These are phyloP conservation scores for Callionymus lyra DNA, from an alignment of 2,113 vertebrate genomes.

Conservation along the genomic window DNA sequence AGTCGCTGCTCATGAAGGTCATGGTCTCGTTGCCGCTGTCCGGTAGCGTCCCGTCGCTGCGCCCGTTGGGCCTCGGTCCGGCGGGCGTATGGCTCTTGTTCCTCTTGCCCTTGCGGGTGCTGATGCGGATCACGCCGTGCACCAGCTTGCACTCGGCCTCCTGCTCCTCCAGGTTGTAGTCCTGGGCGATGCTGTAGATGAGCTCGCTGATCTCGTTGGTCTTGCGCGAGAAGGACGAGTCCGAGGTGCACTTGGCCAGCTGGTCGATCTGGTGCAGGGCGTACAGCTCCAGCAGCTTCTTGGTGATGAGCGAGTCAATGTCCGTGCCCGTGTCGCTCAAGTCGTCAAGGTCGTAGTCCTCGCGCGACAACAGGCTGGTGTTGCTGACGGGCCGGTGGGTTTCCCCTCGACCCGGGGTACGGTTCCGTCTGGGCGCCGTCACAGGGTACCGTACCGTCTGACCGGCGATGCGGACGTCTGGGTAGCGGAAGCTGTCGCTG, in stretches of 20 bases:
- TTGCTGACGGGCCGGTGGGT: constrained; percentile 80
- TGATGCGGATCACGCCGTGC: constrained; percentile 93
- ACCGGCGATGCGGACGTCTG: constrained; percentile 83
- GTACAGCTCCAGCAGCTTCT: constrained; percentile 93
- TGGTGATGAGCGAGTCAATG: constrained; percentile 90
- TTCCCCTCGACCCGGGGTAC: constrained; percentile 73
- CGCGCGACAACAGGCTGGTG: constrained; percentile 77
- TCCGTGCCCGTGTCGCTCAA: constrained; percentile 82
- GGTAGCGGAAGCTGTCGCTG: constrained; percentile 85
- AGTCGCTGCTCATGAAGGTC: constrained; percentile 80
- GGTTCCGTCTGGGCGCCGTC: constrained; percentile 45
- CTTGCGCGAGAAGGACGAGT: constrained; percentile 92
- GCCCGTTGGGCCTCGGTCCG: constrained; percentile 53
- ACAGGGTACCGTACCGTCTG: constrained; percentile 71
- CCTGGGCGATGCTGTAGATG: constrained; percentile 94
- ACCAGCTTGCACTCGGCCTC: constrained; percentile 94
- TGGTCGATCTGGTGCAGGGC: constrained; percentile 96
- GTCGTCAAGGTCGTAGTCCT: constrained; percentile 78
- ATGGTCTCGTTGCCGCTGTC: constrained; percentile 91
- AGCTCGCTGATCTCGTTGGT: constrained; percentile 97
- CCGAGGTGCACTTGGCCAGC: constrained; percentile 93
- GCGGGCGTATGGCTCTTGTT: constrained; percentile 45
- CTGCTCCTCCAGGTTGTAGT: constrained; percentile 94
- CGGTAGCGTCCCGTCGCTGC: constrained; percentile 66
- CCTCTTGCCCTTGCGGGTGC: constrained; percentile 78